Evolutionary conservation across 2,888 invertebrate species (phyloP).

Genomic region (Scotopteryx bipunctaria): DNA sequence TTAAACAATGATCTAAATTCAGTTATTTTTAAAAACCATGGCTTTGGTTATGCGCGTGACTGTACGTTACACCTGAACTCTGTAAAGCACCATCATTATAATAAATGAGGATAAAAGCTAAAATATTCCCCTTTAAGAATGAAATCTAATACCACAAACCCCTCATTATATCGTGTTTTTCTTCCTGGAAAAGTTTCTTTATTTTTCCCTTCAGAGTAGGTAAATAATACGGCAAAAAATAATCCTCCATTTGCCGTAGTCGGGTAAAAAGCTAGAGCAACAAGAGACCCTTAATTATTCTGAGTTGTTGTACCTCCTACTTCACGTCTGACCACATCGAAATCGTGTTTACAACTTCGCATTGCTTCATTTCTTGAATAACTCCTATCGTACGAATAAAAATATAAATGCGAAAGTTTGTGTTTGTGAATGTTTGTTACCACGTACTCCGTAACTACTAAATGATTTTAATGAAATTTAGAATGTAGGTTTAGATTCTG

Average conservation of each 20-base stretch:
- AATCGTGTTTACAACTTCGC: not conserved
- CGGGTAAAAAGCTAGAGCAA: too few relatives aligned
- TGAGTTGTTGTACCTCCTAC: not conserved
- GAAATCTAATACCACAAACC: slow-evolving; percentile 38
- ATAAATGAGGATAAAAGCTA: slow-evolving; percentile 40
- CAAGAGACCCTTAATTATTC: not conserved
- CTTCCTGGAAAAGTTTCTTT: slow-evolving; percentile 23
- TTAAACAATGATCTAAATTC: too few relatives aligned
- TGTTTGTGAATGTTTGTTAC: too few relatives aligned
- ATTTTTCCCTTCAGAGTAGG: slow-evolving; percentile 18
- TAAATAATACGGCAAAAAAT: not conserved
- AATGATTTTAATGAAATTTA: too few relatives aligned
- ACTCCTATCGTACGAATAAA: too few relatives aligned
- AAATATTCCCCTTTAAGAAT: slow-evolving; percentile 34
- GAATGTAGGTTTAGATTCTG: too few relatives aligned
- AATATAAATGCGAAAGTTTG: too few relatives aligned
- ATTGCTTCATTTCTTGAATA: too few relatives aligned
- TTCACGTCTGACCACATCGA: not conserved
- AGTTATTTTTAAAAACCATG: too few relatives aligned
- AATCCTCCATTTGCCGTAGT: too few relatives aligned
- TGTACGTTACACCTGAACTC: slow-evolving; percentile 29
- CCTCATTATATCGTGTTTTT: slow-evolving; percentile 37
- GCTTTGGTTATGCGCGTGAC: too few relatives aligned
- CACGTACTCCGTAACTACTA: too few relatives aligned
- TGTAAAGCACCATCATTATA: slow-evolving; percentile 37